Evolutionary conservation across 2,888 invertebrate species (phyloP).

Genomic region (Epinotia brunnichana): DNA sequence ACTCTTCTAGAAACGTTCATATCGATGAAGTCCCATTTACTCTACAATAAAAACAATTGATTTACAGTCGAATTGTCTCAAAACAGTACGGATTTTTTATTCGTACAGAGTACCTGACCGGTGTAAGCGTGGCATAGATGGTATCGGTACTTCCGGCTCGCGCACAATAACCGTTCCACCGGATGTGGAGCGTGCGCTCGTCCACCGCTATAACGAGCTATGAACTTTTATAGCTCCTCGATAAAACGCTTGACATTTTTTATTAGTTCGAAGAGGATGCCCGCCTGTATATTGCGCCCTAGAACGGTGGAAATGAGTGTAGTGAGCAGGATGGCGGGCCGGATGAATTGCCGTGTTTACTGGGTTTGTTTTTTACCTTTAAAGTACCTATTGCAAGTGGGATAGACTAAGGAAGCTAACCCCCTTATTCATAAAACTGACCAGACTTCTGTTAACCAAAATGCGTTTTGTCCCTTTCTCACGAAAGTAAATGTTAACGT

Average conservation of each 20-base stretch:
- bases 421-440: too few relatives aligned
- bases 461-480: too few relatives aligned
- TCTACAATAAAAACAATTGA: too few relatives aligned
- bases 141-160: slow-evolving; percentile 71
- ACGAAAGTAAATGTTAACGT: too few relatives aligned
- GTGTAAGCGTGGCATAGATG: slow-evolving; percentile 59
- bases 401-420: neutral
- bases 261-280: slow-evolving; percentile 28
- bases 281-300: slow-evolving; percentile 16
- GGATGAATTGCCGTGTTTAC: slow-evolving; percentile 23
- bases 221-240: slow-evolving; percentile 51
- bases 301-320: slow-evolving; percentile 31
- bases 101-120: slow-evolving; percentile 48
- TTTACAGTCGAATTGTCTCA: too few relatives aligned
- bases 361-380: slow-evolving; percentile 26
- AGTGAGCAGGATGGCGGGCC: slow-evolving; percentile 28
- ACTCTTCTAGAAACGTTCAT: too few relatives aligned
- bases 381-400: neutral
- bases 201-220: slow-evolving; percentile 52
- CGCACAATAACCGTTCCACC: slow-evolving; percentile 62
- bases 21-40: too few relatives aligned
- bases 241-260: slow-evolving; percentile 35
- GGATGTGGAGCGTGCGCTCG: slow-evolving; percentile 77
- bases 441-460: too few relatives aligned
- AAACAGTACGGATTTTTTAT: slow-evolving; percentile 8